Conservation (phyloP, 2,888 invertebrate genomes). For the Salticus scenicus region DNA sequence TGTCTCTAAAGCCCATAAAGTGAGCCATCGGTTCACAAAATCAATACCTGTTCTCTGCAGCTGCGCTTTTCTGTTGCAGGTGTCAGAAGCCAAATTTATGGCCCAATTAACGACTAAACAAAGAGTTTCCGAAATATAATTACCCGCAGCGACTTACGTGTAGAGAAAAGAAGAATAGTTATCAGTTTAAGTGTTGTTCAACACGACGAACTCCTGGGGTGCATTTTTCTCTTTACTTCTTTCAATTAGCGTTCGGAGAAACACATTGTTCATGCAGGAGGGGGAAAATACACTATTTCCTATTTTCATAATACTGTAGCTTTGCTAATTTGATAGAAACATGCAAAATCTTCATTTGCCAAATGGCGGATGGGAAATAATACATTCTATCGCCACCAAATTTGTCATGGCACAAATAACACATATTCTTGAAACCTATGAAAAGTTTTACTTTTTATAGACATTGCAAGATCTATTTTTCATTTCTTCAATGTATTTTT, state of each 20-base stretch:
- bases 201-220: slow-evolving; percentile 44
- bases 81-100: slow-evolving; percentile 68
- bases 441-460: no score
- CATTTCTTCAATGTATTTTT: no score
- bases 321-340: slow-evolving; percentile 66
- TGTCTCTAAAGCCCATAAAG: slow-evolving; percentile 23
- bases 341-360: slow-evolving; percentile 67
- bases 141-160: slow-evolving; percentile 64
- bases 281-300: not conserved
- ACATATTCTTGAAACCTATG: slow-evolving; percentile 15
- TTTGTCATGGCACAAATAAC: slow-evolving; percentile 57
- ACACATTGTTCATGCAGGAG: slow-evolving; percentile 52
- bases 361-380: slow-evolving; percentile 42
- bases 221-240: slow-evolving; percentile 48
- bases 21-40: slow-evolving; percentile 31
- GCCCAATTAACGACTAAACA: slow-evolving; percentile 64
- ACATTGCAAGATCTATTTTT: no score
- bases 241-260: slow-evolving; percentile 63
- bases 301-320: slow-evolving; percentile 53
- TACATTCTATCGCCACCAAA: slow-evolving; percentile 51
- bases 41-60: slow-evolving; percentile 51
- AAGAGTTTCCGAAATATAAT: slow-evolving; percentile 68
- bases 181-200: slow-evolving; percentile 66
- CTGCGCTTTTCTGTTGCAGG: slow-evolving; percentile 60
- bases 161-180: slow-evolving; percentile 63